phyloP scores from a whole-genome alignment of 2,797 vertebrate genomes.

The Rhynchonycteris naso region DNA sequence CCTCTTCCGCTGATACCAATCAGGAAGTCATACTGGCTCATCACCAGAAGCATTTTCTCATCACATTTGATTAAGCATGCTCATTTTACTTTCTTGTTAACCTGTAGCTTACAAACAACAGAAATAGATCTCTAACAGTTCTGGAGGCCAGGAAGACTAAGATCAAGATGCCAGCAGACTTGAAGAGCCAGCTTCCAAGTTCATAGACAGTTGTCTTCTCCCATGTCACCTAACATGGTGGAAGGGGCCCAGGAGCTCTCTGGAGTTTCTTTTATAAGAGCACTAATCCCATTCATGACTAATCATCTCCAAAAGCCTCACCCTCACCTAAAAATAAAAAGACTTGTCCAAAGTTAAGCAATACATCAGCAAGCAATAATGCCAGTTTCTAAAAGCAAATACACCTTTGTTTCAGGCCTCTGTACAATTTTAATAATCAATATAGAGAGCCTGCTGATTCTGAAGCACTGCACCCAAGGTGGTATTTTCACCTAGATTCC shows the following conservation, averaged over 20 bases:
- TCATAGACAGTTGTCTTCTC: background rate
- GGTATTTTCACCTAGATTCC: background rate
- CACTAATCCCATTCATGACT: background rate
- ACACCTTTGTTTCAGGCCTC: background rate
- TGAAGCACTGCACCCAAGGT: background rate
- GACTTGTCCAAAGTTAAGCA: background rate
- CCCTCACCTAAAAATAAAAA: background rate
- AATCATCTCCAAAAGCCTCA: background rate
- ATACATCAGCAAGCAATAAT: background rate
- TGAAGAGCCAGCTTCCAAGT: background rate
- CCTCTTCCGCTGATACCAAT: background rate
- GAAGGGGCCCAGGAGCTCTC: background rate
- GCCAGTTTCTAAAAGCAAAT: background rate
- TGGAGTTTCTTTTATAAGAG: background rate
- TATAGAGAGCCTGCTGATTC: background rate
- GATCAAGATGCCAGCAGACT: background rate
- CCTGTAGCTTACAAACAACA: background rate
- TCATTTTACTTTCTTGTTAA: background rate
- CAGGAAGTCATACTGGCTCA: constrained; percentile 19
- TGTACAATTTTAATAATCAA: background rate
- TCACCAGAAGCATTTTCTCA: background rate
- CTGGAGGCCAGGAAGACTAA: background rate
- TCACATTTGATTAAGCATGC: background rate
- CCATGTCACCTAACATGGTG: background rate
- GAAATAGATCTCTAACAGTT: background rate